Percentiles rank a stretch among this genome's conserved stretches.
These are phyloP conservation scores for Morone chrysops DNA, from an alignment of 2,113 vertebrate genomes.

Conservation along the genomic window DNA sequence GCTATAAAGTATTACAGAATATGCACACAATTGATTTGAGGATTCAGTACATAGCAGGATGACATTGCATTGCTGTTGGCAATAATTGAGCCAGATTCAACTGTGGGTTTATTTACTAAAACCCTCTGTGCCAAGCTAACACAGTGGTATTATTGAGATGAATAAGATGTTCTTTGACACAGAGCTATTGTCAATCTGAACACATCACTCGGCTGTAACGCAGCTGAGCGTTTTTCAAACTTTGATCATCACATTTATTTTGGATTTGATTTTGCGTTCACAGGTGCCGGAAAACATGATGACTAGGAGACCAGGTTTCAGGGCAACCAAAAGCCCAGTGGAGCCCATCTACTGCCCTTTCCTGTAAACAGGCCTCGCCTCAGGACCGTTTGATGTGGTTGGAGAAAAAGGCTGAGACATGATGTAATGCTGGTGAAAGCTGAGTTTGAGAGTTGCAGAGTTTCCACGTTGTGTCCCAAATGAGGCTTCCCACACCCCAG, in stretches of 20 bases:
- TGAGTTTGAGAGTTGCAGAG: constrained; percentile 58
- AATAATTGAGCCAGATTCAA: not conserved
- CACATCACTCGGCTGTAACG: not conserved
- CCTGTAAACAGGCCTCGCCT: constrained; percentile 59
- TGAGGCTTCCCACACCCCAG: constrained; percentile 73
- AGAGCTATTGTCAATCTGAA: constrained; percentile 10
- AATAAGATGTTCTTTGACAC: not conserved
- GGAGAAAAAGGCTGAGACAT: constrained; percentile 64
- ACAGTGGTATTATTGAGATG: not conserved
- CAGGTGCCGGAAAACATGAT: constrained; percentile 46
- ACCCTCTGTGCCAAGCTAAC: not conserved
- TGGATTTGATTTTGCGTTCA: constrained; percentile 10
- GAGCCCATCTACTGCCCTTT: constrained; percentile 39
- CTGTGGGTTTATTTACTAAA: not conserved
- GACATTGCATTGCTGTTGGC: not conserved
- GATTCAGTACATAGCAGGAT: not conserved
- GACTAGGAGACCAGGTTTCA: constrained; percentile 34
- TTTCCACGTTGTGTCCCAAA: constrained; percentile 64
- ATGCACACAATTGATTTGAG: not conserved
- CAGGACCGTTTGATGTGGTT: constrained; percentile 70
- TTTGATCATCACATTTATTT: constrained; percentile 26
- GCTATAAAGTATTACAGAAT: not conserved
- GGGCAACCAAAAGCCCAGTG: constrained; percentile 40
- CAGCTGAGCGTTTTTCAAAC: not conserved
- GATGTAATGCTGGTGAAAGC: constrained; percentile 78